Base-by-base conservation (phyloP, 2,113 vertebrate species). In the Dolichallabes microphthalmus region DNA sequence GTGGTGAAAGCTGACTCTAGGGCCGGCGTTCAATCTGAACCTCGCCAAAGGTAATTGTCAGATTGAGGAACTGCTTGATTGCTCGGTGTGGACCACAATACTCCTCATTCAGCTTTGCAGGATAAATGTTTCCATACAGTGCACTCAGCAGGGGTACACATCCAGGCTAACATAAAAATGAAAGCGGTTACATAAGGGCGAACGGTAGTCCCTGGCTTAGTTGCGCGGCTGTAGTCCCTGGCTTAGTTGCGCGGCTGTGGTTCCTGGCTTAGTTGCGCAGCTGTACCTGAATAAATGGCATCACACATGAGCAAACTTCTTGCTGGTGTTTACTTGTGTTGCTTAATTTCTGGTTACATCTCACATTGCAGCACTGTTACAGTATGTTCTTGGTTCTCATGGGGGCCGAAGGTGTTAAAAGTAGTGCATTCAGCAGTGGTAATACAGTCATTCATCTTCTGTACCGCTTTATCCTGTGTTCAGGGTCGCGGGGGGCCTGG, bases 41-140 rank as follows among this genome's bases (percentile, higher is more conserved):
- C 25, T 32, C 11, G 53, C n/a, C 60, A 57, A 12, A 55, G 45
- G 17, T 76, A 57, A 50, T 64, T 52, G 60, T 66, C 83, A 84
- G 45, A 45, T 11, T 35, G 30, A 76, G 83, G 82, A 35, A 78
- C 30, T 39, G 19, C 50, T 58, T 52, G 83, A 68, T 77, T 55
- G 25, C 45, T 77, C 82, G 22, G 14, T n/a, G 17, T 13, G 57
- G 45, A 45, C n/a, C 55, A 60, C 58, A 75, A 55, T 74, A 60
- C 53, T 11, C 15, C 30, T 83, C 82, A 57, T 71, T 71, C 66
- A 82, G 81, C 52, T 71, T 73, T 15, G 66, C 64, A 10, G n/a
- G 13, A 17, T 8, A 55, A 82, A 35, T 32, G 45, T 82, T 68
- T 55, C 61, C 80, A 68, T 45, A 55, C 25, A 53, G n/a, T 32